Conservation (phyloP, 2,113 vertebrate species). For the Cricetomys ansorgei region DNA sequence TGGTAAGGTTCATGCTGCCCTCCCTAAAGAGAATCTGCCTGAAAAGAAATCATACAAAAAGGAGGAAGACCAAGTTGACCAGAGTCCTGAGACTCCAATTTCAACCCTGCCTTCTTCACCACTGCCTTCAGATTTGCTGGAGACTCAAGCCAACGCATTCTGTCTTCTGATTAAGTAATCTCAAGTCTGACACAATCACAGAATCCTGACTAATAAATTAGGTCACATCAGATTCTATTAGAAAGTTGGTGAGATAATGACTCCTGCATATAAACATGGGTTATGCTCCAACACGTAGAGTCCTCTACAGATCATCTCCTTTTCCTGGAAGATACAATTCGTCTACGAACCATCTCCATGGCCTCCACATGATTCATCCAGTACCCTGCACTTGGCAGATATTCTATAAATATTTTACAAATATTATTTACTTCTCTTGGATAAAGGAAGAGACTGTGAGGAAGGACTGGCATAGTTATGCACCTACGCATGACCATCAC, state of each 20-base stretch:
- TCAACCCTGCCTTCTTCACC: background rate
- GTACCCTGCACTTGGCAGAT: background rate
- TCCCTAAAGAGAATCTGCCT: background rate
- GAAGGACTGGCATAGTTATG: background rate
- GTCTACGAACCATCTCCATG: background rate
- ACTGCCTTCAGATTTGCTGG: background rate
- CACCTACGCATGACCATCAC: background rate
- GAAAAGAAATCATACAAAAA: background rate
- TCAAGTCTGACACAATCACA: conserved; percentile 29
- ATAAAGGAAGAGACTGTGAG: background rate
- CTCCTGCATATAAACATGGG: background rate
- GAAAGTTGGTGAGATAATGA: background rate
- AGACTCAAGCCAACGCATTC: background rate
- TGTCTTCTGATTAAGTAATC: background rate
- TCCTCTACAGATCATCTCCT: background rate
- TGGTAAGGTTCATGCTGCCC: background rate
- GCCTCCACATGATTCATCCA: background rate
- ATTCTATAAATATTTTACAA: conserved; percentile 48
- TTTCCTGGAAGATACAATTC: background rate
- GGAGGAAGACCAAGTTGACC: background rate
- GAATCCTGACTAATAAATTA: conserved; percentile 33
- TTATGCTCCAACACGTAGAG: background rate
- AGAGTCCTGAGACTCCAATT: too few relatives aligned
- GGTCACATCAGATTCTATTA: background rate
- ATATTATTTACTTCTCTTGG: background rate